Evolutionary conservation across 2,888 invertebrate species (phyloP).

Genomic region (Caenorhabditis sp.): DNA sequence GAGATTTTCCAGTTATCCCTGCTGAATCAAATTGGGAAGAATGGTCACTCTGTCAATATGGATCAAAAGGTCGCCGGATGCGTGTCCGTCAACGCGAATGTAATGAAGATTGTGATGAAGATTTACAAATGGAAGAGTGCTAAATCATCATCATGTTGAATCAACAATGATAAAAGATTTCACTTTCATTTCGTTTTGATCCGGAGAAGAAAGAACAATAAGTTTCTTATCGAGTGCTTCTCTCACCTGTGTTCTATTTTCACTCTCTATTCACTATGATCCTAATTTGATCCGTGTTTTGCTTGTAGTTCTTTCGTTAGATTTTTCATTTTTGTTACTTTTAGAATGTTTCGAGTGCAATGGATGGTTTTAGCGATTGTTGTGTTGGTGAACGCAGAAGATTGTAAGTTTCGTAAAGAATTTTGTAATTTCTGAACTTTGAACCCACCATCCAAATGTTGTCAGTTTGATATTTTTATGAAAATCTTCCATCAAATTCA

Average conservation of each 20-base stretch:
- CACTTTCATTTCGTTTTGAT: background rate
- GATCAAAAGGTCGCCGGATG: slow-evolving; percentile 41
- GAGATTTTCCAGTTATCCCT: background rate
- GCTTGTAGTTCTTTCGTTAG: slow-evolving; percentile 5
- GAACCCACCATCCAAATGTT: too few relatives aligned
- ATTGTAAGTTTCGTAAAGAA: slow-evolving; percentile 25
- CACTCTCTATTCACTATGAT: slow-evolving; percentile 9
- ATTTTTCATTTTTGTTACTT: background rate
- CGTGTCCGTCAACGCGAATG: slow-evolving; percentile 55
- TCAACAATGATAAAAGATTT: background rate
- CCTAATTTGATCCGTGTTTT: slow-evolving; percentile 35
- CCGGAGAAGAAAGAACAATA: background rate
- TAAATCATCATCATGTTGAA: slow-evolving; percentile 1
- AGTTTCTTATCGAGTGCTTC: slow-evolving; percentile 1
- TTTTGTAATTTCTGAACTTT: too few relatives aligned
- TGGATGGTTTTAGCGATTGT: background rate
- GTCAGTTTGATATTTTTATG: too few relatives aligned
- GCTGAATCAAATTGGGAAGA: slow-evolving; percentile 40
- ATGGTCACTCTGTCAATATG: slow-evolving; percentile 52
- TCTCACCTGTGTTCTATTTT: slow-evolving; percentile 1
- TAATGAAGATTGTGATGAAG: slow-evolving; percentile 46
- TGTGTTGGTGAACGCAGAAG: slow-evolving; percentile 2
- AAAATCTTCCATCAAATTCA: too few relatives aligned
- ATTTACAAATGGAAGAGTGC: slow-evolving; percentile 52
- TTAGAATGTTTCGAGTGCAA: slow-evolving; percentile 11